Evolutionary conservation across 2,797 vertebrate species (phyloP).

Genomic region (Pachyuromys duprasi): DNA sequence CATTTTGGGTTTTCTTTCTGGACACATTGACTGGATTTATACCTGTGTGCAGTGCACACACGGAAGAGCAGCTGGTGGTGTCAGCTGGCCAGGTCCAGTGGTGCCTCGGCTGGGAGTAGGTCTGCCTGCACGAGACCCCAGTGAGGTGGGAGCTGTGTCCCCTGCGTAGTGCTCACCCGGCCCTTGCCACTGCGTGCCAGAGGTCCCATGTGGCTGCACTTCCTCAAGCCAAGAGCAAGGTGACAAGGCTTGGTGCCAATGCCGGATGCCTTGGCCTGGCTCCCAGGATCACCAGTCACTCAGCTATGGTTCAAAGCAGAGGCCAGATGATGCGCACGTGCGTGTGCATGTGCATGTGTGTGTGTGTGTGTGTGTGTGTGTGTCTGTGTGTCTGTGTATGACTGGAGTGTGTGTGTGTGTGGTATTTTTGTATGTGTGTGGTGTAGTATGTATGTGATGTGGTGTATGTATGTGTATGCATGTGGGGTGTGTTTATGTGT

Average conservation of each 20-base stretch:
- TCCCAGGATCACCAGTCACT: not conserved
- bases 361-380: not conserved
- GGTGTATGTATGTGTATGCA: not conserved
- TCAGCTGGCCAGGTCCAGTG: not conserved
- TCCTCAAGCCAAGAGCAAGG: not conserved
- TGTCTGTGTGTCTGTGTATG: not conserved
- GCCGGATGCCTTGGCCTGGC: not conserved
- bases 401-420: not conserved
- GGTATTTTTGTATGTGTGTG: no score
- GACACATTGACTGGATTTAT: conserved; percentile 81
- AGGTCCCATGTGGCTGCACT: not conserved
- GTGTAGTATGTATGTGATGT: not conserved
- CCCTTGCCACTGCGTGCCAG: not conserved
- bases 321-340: no score
- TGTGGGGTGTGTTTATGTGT: not conserved
- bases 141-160: not conserved
- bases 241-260: not conserved
- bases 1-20: conserved; percentile 86
- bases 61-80: not conserved
- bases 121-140: not conserved
- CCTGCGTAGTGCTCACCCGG: not conserved
- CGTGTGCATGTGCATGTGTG: not conserved
- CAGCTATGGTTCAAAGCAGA: not conserved
- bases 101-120: not conserved
- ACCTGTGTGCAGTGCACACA: conserved; percentile 52